These are phyloP conservation scores for Odontomachus brunneus DNA, from an alignment of 1,140 invertebrate species.

Conservation along the genomic window DNA sequence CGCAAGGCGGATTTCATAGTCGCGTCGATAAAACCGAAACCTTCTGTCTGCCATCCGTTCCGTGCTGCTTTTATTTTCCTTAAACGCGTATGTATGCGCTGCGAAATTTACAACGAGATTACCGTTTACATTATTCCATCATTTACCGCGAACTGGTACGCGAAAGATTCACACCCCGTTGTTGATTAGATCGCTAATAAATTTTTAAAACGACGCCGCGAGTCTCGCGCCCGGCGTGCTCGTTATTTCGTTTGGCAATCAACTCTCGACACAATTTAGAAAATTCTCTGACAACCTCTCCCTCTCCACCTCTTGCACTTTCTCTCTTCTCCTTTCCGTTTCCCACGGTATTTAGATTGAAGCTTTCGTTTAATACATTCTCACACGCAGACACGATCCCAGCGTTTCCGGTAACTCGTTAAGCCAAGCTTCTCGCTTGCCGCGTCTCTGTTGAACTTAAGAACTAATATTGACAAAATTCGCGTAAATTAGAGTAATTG, in stretches of 20 bases:
- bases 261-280: no score
- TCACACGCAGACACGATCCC: background rate
- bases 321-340: no score
- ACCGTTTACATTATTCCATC: constrained; percentile 48
- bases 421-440: background rate
- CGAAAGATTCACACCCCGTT: no score
- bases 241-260: no score
- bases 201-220: no score
- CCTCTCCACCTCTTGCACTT: no score
- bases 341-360: background rate
- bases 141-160: background rate
- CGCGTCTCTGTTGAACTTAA: background rate
- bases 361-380: constrained; percentile 1
- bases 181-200: no score
- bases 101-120: constrained; percentile 31
- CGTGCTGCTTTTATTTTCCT: constrained; percentile 39
- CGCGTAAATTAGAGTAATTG: background rate
- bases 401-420: background rate
- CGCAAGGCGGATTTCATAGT: constrained; percentile 14
- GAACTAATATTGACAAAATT: background rate
- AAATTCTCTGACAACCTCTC: no score
- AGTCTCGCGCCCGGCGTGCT: no score
- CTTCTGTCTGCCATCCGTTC: constrained; percentile 28
- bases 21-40: constrained; percentile 66
- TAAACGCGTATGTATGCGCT: background rate